phyloP scores from a whole-genome alignment of 53 echinoderm and acorn worm species.

The Arbacia lixula region DNA sequence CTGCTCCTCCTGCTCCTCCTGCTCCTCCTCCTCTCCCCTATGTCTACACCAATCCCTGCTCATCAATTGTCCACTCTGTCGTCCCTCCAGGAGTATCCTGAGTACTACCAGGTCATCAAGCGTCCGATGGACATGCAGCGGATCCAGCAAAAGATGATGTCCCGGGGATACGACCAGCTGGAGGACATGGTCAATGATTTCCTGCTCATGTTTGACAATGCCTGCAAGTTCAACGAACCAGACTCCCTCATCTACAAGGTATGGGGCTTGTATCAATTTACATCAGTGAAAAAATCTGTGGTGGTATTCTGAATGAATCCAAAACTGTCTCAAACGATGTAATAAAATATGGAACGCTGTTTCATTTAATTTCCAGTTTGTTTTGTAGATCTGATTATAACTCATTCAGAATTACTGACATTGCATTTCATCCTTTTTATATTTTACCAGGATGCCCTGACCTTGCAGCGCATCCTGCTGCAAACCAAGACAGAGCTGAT shows the following conservation, averaged over 20 bases:
- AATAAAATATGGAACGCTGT: no score
- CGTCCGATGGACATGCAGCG: constrained; percentile 97
- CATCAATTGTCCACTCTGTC: no score
- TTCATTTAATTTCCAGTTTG: no score
- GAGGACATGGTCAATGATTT: constrained; percentile 99
- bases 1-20: neutral
- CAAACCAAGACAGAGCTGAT: constrained; percentile 92
- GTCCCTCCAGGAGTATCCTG: constrained; percentile 88
- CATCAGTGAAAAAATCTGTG: no score
- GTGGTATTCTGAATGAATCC: no score
- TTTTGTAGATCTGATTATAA: no score
- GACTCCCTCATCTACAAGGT: constrained; percentile 99
- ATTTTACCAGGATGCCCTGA: constrained; percentile 91
- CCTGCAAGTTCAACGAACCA: constrained; percentile 99
- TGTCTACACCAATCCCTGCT: no score
- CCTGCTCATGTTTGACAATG: constrained; percentile 99
- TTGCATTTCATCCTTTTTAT: no score
- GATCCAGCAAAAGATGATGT: constrained; percentile 84
- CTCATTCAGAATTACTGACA: no score
- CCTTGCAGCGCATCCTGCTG: constrained; percentile 88
- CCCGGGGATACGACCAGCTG: constrained; percentile 86
- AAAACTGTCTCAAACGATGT: no score
- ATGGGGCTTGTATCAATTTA: no score
- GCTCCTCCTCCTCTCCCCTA: no score
- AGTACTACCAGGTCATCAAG: constrained; percentile 99